Base-by-base conservation (phyloP, 1,140 invertebrate genomes). In the Trichonephila clavata region DNA sequence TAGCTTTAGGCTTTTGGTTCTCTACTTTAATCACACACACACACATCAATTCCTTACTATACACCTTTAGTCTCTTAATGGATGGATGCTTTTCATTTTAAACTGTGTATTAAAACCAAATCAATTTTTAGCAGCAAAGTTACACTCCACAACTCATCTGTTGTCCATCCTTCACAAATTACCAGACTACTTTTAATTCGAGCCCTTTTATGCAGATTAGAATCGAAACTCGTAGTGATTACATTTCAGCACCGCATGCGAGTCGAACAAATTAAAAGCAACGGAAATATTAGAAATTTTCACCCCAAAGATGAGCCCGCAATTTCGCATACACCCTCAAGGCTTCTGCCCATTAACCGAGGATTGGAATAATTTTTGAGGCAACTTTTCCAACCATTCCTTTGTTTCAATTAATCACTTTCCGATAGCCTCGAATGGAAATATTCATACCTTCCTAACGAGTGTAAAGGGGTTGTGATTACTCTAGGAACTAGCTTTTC, bases 331-430 rank as follows among this genome's bases (percentile, higher is more conserved):
- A 5, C 71, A 39, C 24, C 71, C 71, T 18, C 27, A 32, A 27
- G 71, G 27, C 71, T 16, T n/a, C 10, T 68, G 27, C 71, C 71
- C 27, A 77, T 77, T 77, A 27, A 27, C 32, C 32, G 6, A 27
- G 27, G 18, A 77, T 32, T 18, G 71, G 71, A 32, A 32, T 77
- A 77, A 77, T 77, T 77, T 77, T 77, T 77, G 16, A 7, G 16
- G 27, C 3, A 77, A 77, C 71, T 77, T 77, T 77, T 77, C 71
- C 27, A 77, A 7, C 27, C 24, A 24, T 32, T 20, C 27, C 71
- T 77, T 77, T 77, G 71, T 77, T 77, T 16, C 71, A 77, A 77
- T 77, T 77, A 77, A 77, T 77, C 71, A 77, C 71, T 77, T 77
- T 77, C 71, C 71, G 71, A 77, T 77, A 77, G 27, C 71, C 16